These are phyloP conservation scores for Perithous albicinctus DNA, from an alignment of 2,888 invertebrate species.

Conservation along the genomic window DNA sequence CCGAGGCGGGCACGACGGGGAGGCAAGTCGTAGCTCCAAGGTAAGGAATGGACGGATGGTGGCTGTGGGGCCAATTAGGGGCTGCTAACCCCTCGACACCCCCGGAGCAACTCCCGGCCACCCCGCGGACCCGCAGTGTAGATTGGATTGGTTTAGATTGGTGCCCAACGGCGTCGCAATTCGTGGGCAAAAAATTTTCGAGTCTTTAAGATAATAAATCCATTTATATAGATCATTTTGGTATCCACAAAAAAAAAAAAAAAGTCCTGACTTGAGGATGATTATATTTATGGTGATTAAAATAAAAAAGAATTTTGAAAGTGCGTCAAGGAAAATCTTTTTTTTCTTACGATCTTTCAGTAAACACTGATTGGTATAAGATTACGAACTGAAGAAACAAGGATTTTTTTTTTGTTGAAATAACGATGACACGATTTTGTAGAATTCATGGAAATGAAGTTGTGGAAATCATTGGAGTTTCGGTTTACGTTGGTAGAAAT, in stretches of 20 bases:
- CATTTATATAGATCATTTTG: background rate
- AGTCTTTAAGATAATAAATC: background rate
- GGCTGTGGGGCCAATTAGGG: conserved; percentile 80
- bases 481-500: conserved; percentile 8
- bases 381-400: background rate
- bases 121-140: conserved; percentile 77
- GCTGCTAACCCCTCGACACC: conserved; percentile 77
- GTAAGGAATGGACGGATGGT: conserved; percentile 74
- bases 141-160: conserved; percentile 81
- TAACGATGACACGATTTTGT: background rate
- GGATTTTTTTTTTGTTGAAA: background rate
- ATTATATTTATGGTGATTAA: no score
- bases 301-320: no score
- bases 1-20: conserved; percentile 26
- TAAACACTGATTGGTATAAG: background rate
- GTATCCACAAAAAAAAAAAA: background rate
- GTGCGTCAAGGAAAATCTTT: background rate
- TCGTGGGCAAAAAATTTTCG: conserved; percentile 53
- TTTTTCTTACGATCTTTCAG: background rate
- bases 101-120: conserved; percentile 74
- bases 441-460: background rate
- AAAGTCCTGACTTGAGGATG: no score
- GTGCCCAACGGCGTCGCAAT: conserved; percentile 74
- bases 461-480: background rate
- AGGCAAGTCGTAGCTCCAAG: conserved; percentile 60